Evolutionary conservation across 1,140 invertebrate genomes (phyloP), one percentile per base, ranked within the genome.

Genomic region (Heliothis subflexa): DNA sequence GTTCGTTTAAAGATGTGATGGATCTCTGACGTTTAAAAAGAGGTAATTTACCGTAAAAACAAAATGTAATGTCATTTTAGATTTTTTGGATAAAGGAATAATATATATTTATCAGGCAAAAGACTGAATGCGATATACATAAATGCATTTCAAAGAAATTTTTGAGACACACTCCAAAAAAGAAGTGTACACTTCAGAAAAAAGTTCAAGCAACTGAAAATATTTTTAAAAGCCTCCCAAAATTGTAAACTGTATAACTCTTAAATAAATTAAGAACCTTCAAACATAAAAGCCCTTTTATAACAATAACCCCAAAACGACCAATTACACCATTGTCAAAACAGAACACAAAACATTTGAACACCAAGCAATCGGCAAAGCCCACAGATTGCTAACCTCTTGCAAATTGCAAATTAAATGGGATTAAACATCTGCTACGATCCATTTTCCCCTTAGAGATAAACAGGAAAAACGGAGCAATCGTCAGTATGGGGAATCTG

Each of bases 341-440:
- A 18, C 57, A 61, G 25, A 14, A 18, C 9, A 45, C 28, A 64
- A 40, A 64, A 64, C 9, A 9, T 14, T 1, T 7, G 33, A 40
- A 40, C 40, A 45, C 11, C 33, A 0, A 7, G 25, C 25, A 62
- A 62, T 40, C 33, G 28, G 7, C 4, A 0, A 13, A 64, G 14
- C 14, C 33, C n/a, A 45, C 61, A 64, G 40, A 64, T 64, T 64
- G 33, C 61, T 45, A 45, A 64, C 61, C n/a, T 45, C 25, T 45
- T 16, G 14, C 33, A 45, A 64, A 64, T 64, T 45, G 61, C 33
- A 64, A 45, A 64, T 64, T 64, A 64, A 64, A 64, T n/a, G 28
- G 14, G 33, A 45, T 64, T 45, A 64, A 64, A 64, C 14, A 64
- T 13, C 28, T 33, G 61, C 14, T 64, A 45, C 33, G 16, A 16